A percentile compares a stretch with the other conserved stretches of the same genome.
These are phyloP conservation scores for Nerophis lumbriciformis DNA, from an alignment of 2,113 vertebrate species.

Conservation along the genomic window DNA sequence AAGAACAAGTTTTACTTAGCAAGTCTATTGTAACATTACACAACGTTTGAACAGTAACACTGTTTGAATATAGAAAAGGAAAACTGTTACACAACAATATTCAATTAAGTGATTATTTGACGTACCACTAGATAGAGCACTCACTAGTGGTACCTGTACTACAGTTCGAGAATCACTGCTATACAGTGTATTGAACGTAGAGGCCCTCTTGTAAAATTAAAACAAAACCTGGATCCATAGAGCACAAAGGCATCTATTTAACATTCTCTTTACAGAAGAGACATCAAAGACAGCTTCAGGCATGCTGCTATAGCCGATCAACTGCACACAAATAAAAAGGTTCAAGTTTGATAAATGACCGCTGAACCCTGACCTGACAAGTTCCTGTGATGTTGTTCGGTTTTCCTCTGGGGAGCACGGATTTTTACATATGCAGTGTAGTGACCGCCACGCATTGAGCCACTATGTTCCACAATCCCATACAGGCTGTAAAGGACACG, in stretches of 20 bases:
- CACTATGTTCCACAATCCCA: slow-evolving; percentile 93
- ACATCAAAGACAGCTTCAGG: slow-evolving; percentile 15
- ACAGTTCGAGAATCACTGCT: too few species aligned
- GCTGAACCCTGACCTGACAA: slow-evolving; percentile 72
- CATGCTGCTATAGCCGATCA: not conserved
- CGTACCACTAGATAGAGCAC: too few species aligned
- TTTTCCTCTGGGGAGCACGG: slow-evolving; percentile 77
- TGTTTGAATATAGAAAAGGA: too few species aligned
- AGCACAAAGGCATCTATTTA: slow-evolving; percentile 14
- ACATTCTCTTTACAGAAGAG: not conserved
- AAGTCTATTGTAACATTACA: too few species aligned
- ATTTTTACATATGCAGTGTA: slow-evolving; percentile 93
- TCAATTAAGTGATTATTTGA: too few species aligned
- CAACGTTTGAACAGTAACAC: too few species aligned
- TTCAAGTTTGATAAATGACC: not conserved
- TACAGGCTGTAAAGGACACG: slow-evolving; percentile 90
- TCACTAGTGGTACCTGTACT: too few species aligned
- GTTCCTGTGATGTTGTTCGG: slow-evolving; percentile 76
- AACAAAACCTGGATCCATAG: too few species aligned
- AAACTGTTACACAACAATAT: too few species aligned
- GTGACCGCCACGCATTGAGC: slow-evolving; percentile 93
- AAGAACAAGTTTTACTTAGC: too few species aligned
- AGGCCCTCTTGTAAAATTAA: too few species aligned
- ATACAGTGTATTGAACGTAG: too few species aligned
- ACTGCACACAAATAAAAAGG: slow-evolving; percentile 2